Percentiles rank a stretch among this genome's conserved stretches.
phyloP scores from a whole-genome alignment of 2,888 invertebrate species.

The Furcula furcula region DNA sequence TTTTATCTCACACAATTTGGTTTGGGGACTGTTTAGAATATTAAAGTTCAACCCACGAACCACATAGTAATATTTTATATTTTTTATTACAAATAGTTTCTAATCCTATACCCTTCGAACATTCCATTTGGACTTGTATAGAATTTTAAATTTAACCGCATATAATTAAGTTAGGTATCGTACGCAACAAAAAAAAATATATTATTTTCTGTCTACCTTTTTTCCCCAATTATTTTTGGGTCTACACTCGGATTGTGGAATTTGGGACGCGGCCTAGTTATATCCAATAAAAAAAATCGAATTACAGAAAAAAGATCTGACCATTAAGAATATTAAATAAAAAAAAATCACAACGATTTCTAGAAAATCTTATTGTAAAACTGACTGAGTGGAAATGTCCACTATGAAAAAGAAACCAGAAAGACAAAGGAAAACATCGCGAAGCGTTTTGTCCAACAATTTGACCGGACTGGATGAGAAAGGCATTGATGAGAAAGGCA shows the following conservation, averaged over 20 bases:
- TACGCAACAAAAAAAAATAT: slow-evolving; percentile 6
- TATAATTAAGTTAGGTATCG: background rate
- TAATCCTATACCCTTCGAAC: background rate
- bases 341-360: background rate
- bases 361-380: slow-evolving; percentile 18
- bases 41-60: background rate
- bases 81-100: background rate
- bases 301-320: slow-evolving; percentile 2
- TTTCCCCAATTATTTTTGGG: slow-evolving; percentile 10
- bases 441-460: no score
- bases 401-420: no score
- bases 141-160: slow-evolving; percentile 9
- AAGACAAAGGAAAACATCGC: no score
- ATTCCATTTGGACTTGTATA: slow-evolving; percentile 3
- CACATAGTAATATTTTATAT: background rate
- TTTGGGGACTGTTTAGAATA: no score
- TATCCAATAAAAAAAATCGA: slow-evolving; percentile 11
- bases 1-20: no score
- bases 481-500: no score
- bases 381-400: no score
- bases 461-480: no score
- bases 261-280: slow-evolving; percentile 2
- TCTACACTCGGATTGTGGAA: slow-evolving; percentile 5
- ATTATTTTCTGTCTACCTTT: slow-evolving; percentile 3
- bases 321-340: background rate